A percentile compares a stretch with the other conserved stretches of the same genome.
These are phyloP conservation scores for Marcusenius ussheri DNA, from an alignment of 2,113 vertebrate genomes.

Conservation along the genomic window DNA sequence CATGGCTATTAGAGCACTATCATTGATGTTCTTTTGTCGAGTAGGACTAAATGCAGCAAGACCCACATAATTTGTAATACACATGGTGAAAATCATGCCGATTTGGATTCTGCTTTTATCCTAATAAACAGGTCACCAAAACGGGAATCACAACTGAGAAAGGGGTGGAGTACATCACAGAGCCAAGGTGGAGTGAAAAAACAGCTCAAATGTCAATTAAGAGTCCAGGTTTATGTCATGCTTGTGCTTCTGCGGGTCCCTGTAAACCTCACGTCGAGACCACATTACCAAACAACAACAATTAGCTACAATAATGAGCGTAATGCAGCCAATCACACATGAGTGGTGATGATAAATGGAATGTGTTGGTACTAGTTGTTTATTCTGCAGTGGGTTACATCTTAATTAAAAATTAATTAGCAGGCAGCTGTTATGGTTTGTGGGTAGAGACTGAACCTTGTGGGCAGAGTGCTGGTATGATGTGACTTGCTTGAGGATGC, in stretches of 20 bases:
- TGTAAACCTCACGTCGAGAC: neutral
- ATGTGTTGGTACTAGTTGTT: neutral
- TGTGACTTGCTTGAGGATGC: neutral
- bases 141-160: conserved; percentile 67
- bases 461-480: neutral
- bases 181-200: conserved; percentile 54
- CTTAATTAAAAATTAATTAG: neutral
- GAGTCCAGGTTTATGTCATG: neutral
- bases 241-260: neutral
- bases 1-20: neutral
- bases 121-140: conserved; percentile 59
- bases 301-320: neutral
- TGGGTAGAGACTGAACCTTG: neutral
- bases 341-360: neutral
- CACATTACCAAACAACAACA: neutral
- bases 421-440: neutral
- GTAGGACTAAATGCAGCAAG: neutral
- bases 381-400: neutral
- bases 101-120: neutral
- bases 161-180: conserved; percentile 65
- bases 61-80: neutral
- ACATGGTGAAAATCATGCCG: neutral
- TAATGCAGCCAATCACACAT: neutral
- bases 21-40: neutral
- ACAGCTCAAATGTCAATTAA: neutral